A percentile compares a stretch with the other conserved stretches of the same genome.
phyloP scores from a whole-genome alignment of 2,797 vertebrate genomes.

The Nothura maculosa region DNA sequence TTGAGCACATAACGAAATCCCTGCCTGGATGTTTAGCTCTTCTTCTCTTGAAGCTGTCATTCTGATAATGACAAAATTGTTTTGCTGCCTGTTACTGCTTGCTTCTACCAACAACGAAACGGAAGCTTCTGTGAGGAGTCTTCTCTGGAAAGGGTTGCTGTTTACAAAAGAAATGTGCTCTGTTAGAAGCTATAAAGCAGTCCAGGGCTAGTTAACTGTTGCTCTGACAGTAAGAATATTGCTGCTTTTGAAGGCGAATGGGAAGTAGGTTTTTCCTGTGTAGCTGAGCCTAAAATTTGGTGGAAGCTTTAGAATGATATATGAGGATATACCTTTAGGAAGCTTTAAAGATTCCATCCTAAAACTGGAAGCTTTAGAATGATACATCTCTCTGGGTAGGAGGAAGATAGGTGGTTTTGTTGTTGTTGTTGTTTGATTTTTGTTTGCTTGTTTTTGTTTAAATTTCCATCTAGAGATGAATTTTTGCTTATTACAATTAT shows the following conservation, averaged over 20 bases:
- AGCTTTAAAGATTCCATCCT: too few relatives aligned
- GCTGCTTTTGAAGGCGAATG: neutral
- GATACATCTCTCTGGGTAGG: neutral
- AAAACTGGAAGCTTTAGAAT: neutral
- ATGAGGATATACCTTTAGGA: neutral
- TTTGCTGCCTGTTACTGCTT: neutral
- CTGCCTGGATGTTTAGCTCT: neutral
- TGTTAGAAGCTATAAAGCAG: slow-evolving; percentile 41
- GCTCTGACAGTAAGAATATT: neutral
- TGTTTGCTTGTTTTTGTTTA: neutral
- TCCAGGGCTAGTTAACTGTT: neutral
- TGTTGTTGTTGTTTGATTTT: neutral
- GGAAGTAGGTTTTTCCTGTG: neutral
- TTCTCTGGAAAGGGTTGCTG: neutral
- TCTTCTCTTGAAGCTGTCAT: neutral
- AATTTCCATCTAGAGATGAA: neutral
- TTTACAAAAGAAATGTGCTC: slow-evolving; percentile 34
- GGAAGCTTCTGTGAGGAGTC: neutral
- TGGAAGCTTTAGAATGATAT: neutral
- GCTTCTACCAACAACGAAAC: neutral
- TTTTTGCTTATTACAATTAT: neutral
- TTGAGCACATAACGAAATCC: neutral
- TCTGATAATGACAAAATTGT: neutral
- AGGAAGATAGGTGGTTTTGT: neutral
- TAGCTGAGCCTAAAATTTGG: neutral